Conservation (phyloP, 2,888 invertebrate species). For the Sabatieria punctata region DNA sequence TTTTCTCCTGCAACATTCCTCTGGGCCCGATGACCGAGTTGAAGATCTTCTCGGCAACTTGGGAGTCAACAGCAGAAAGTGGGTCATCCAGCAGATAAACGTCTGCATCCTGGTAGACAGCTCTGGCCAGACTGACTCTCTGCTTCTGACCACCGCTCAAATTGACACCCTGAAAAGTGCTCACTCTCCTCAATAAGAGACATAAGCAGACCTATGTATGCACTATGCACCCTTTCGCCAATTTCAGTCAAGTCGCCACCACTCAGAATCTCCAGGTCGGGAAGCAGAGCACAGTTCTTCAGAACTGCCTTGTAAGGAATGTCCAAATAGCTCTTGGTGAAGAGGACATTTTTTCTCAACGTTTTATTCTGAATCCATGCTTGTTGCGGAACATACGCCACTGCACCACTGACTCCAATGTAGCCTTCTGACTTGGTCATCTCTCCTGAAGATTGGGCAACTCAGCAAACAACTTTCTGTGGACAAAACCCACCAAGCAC, state of each 20-base stretch:
- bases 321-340: conserved; percentile 58
- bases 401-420: conserved; percentile 36
- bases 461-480: no score
- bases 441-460: no score
- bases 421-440: not conserved
- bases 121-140: conserved; percentile 50
- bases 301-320: conserved; percentile 58
- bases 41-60: conserved; percentile 71
- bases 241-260: conserved; percentile 90
- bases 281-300: conserved; percentile 66
- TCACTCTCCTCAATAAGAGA: no score
- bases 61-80: conserved; percentile 72
- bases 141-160: conserved; percentile 78
- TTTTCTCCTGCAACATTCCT: no score
- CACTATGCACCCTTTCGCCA: conserved; percentile 82
- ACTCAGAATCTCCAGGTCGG: conserved; percentile 67
- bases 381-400: conserved; percentile 77
- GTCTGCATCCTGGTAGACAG: conserved; percentile 46
- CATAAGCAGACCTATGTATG: no score
- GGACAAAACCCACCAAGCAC: no score
- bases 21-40: no score
- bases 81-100: conserved; percentile 78
- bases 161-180: conserved; percentile 59
- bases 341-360: conserved; percentile 70
- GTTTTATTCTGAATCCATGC: conserved; percentile 96